A percentile compares a stretch with the other conserved stretches of the same genome.
Evolutionary conservation across 2,113 vertebrate genomes (phyloP).

Genomic region (Ovibos moschatus): DNA sequence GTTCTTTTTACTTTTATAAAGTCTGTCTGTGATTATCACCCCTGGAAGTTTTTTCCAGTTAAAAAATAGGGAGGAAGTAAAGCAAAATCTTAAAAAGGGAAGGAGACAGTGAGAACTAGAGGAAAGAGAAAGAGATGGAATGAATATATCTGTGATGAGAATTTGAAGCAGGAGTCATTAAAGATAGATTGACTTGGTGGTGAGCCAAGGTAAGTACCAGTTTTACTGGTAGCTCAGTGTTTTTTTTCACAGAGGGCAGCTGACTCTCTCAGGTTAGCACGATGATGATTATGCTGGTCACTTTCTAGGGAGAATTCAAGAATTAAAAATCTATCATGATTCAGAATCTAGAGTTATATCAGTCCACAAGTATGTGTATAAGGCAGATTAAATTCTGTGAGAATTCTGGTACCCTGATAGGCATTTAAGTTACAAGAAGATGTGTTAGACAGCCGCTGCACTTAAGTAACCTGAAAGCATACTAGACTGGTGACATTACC

Average conservation of each 20-base stretch:
- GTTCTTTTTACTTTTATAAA: background rate
- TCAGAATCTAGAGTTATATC: background rate
- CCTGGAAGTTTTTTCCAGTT: background rate
- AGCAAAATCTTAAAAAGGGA: background rate
- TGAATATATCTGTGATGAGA: conserved; percentile 28
- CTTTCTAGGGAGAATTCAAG: background rate
- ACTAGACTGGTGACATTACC: background rate
- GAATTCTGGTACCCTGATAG: background rate
- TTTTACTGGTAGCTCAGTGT: background rate
- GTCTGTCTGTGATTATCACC: background rate
- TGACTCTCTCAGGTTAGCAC: background rate
- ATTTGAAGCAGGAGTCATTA: conserved; percentile 35
- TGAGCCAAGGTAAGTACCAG: conserved; percentile 33
- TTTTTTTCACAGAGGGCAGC: background rate
- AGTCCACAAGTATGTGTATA: background rate
- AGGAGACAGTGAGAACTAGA: background rate
- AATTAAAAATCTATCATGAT: background rate
- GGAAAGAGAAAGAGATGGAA: background rate
- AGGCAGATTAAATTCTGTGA: background rate
- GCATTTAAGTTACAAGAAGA: background rate
- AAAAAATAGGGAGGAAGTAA: background rate
- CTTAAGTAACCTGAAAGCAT: background rate
- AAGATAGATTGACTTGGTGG: conserved; percentile 8
- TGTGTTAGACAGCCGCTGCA: background rate
- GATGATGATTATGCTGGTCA: background rate